These are phyloP conservation scores for Fregata magnificens DNA, from an alignment of 2,113 vertebrate genomes.

Conservation along the genomic window DNA sequence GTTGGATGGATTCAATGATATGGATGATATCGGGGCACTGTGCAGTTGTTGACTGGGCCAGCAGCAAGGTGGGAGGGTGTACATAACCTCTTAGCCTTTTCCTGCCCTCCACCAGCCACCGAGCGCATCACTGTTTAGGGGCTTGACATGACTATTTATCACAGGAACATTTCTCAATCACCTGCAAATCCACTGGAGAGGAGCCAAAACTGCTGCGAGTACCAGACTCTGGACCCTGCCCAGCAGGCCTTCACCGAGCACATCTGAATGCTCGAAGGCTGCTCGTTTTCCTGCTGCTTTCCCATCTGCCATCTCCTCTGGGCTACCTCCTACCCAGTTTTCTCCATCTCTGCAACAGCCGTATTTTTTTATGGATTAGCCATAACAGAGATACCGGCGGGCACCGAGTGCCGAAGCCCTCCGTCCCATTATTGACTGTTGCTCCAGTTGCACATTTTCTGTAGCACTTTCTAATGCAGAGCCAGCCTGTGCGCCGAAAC, in stretches of 20 bases:
- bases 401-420: neutral
- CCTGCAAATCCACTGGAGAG: neutral
- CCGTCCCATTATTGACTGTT: fast-evolving
- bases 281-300: neutral
- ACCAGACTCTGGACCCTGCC: neutral
- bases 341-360: neutral
- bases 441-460: neutral
- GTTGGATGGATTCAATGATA: neutral
- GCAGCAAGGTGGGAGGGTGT: neutral
- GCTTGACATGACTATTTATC: neutral
- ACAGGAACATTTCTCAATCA: neutral
- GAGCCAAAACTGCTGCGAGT: neutral
- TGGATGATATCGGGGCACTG: fast-evolving
- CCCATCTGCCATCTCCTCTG: neutral
- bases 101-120: neutral
- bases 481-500: neutral
- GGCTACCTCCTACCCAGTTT: neutral
- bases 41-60: neutral
- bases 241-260: neutral
- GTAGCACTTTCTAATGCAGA: neutral
- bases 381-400: fast-evolving
- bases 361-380: neutral
- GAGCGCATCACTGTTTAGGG: neutral
- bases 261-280: neutral
- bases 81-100: neutral